Evolutionary conservation across 2,113 vertebrate genomes (phyloP).

Genomic region (Pteropus alecto): DNA sequence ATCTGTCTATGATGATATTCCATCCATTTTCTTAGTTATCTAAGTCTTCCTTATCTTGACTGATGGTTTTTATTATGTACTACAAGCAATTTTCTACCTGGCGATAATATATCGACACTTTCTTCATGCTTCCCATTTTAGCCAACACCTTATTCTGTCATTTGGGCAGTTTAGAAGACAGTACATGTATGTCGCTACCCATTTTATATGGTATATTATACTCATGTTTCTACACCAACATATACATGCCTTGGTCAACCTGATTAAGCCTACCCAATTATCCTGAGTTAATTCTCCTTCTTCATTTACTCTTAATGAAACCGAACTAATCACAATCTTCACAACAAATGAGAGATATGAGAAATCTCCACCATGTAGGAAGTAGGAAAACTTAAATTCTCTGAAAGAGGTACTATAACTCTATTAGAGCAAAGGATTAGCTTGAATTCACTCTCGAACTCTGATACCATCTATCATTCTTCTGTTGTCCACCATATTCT

Average conservation of each 20-base stretch:
- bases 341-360: not conserved
- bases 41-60: not conserved
- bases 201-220: not conserved
- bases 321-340: not conserved
- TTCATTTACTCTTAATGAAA: not conserved
- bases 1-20: not conserved
- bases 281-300: not conserved
- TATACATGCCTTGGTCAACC: not conserved
- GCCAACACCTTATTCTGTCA: not conserved
- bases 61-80: not conserved
- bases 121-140: not conserved
- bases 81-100: not conserved
- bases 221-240: not conserved
- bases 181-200: not conserved
- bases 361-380: not conserved
- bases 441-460: not conserved
- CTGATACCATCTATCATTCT: not conserved
- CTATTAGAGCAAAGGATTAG: not conserved
- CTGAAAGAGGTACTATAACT: not conserved
- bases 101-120: not conserved
- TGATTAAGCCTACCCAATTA: not conserved
- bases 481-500: not conserved
- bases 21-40: not conserved
- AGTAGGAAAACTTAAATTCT: not conserved
- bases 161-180: not conserved